Percentiles rank a stretch among this genome's conserved stretches.
These are phyloP conservation scores for Tetraodon nigroviridis DNA, from an alignment of 2,113 vertebrate species.

Conservation along the genomic window DNA sequence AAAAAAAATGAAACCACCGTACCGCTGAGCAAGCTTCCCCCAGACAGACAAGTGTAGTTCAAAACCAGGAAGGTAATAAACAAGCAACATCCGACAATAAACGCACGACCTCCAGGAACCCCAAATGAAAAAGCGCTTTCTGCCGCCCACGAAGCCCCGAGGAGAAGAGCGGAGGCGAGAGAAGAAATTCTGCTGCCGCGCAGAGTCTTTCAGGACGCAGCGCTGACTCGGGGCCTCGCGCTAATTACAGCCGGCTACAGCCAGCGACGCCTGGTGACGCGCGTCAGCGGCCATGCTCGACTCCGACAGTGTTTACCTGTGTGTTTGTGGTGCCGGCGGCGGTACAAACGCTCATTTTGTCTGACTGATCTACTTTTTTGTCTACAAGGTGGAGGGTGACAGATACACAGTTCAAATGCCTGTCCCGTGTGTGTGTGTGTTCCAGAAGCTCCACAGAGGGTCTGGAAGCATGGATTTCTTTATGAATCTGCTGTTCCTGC, in stretches of 20 bases:
- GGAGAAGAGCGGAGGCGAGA: constrained; percentile 35
- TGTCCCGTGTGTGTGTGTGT: constrained; percentile 1
- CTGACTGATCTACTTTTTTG: constrained; percentile 1
- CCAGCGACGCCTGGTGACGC: constrained; percentile 5
- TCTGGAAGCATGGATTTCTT: neutral
- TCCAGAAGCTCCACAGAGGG: neutral
- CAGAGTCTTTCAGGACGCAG: constrained; percentile 26
- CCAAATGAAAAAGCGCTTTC: constrained; percentile 55
- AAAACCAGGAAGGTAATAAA: constrained; percentile 52
- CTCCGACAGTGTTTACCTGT: neutral
- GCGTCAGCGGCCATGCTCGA: constrained; percentile 10
- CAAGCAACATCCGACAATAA: constrained; percentile 49
- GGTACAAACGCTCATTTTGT: constrained; percentile 17
- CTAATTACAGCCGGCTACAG: constrained; percentile 45
- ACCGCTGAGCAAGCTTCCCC: constrained; percentile 32
- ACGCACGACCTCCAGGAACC: constrained; percentile 32
- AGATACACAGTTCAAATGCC: neutral
- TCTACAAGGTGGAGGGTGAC: neutral
- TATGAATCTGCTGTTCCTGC: no score
- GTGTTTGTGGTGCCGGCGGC: neutral
- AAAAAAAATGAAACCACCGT: no score
- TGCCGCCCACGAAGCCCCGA: constrained; percentile 37
- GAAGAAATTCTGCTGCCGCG: constrained; percentile 32
- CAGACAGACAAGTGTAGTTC: constrained; percentile 31
- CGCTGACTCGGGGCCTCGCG: constrained; percentile 46